These are phyloP conservation scores for Bacillus rossius DNA, from an alignment of 1,140 invertebrate genomes.

Conservation along the genomic window DNA sequence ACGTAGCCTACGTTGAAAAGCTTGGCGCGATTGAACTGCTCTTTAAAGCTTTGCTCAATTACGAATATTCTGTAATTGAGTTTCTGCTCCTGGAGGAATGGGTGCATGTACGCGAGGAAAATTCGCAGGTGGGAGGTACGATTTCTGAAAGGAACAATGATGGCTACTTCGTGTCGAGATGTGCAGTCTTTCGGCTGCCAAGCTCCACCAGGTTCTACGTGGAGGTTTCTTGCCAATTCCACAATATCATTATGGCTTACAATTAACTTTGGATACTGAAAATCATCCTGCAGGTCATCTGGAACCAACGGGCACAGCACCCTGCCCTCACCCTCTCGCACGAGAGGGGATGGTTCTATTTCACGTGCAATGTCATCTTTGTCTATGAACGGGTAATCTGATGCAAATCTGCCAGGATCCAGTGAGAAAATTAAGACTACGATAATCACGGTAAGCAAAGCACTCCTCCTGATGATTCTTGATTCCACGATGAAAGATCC, in stretches of 20 bases:
- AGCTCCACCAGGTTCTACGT: conserved; percentile 52
- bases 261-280: conserved; percentile 7
- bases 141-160: conserved; percentile 86
- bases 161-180: conserved; percentile 70
- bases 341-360: conserved; percentile 34
- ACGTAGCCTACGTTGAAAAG: conserved; percentile 89
- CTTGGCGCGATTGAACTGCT: conserved; percentile 89
- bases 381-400: conserved; percentile 39
- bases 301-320: not conserved
- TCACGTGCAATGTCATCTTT: conserved; percentile 38
- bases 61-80: conserved; percentile 86
- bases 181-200: conserved; percentile 68
- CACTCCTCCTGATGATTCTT: not conserved
- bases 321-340: not conserved
- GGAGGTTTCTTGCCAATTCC: not conserved
- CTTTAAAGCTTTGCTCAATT: conserved; percentile 74
- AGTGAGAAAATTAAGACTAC: conserved; percentile 38
- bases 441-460: conserved; percentile 4
- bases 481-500: too few species aligned
- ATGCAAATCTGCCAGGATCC: conserved; percentile 41
- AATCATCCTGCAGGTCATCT: not conserved
- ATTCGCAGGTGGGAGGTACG: conserved; percentile 69
- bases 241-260: conserved; percentile 12
- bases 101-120: conserved; percentile 86
- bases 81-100: conserved; percentile 80